phyloP scores from a whole-genome alignment of 2,113 vertebrate species.

The Thunnus maccoyii region DNA sequence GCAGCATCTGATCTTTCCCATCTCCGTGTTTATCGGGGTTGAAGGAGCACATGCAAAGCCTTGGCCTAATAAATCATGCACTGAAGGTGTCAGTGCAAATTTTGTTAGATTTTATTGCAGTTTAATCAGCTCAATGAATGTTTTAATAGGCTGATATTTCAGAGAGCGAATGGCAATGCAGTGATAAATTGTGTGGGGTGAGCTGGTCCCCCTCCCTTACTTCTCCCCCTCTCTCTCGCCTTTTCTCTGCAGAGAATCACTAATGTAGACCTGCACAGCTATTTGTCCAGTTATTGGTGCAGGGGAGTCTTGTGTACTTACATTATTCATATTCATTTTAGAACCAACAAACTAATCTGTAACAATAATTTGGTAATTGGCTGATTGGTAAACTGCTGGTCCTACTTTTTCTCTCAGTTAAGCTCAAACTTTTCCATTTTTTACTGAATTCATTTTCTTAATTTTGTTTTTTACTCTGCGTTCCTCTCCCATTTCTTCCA shows the following conservation, averaged over 20 bases:
- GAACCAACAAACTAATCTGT: slow-evolving; percentile 39
- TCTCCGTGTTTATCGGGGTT: slow-evolving; percentile 11
- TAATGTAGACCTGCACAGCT: slow-evolving; percentile 49
- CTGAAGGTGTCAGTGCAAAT: slow-evolving; percentile 78
- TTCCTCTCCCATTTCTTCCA: not conserved
- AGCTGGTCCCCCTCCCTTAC: slow-evolving; percentile 6
- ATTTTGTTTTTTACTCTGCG: slow-evolving; percentile 8
- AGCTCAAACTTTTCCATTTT: not conserved
- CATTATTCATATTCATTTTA: slow-evolving; percentile 53
- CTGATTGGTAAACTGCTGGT: slow-evolving; percentile 3
- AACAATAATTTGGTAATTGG: slow-evolving; percentile 19
- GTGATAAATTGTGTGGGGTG: slow-evolving; percentile 73
- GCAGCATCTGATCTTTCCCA: slow-evolving; percentile 63
- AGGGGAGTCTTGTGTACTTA: slow-evolving; percentile 9
- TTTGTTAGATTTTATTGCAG: slow-evolving; percentile 81
- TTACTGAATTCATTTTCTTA: not conserved
- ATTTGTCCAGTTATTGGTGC: slow-evolving; percentile 60
- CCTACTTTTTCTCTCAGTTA: not conserved
- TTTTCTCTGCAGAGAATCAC: slow-evolving; percentile 58
- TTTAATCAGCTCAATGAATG: slow-evolving; percentile 85
- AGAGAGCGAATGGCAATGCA: slow-evolving; percentile 66
- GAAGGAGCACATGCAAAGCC: slow-evolving; percentile 36
- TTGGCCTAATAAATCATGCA: slow-evolving; percentile 73
- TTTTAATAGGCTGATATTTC: slow-evolving; percentile 84
- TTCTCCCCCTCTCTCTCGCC: slow-evolving; percentile 17